Evolutionary conservation across 2,888 invertebrate species (phyloP), one percentile per base, ranked within the genome.

Genomic region (Phortica okadai): DNA sequence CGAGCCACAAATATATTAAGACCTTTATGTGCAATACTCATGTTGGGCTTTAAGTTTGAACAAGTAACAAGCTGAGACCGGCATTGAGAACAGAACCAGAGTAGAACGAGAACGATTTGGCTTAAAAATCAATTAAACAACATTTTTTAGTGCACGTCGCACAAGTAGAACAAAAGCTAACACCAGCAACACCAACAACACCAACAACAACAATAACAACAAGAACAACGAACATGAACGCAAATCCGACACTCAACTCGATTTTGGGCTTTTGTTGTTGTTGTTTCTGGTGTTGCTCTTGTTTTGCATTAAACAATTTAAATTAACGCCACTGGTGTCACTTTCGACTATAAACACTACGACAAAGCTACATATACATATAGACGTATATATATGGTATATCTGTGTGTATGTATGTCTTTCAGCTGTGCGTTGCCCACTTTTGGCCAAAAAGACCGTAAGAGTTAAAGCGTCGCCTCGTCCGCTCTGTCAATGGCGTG

Each of bases 271-370:
- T 33, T 77, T 79, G 77, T 75, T 81, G 74, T 44, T 77, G 66
- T 33, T 77, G 66, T 74, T 81, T 69, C 72, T 82, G 82, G 74
- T 76, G 78, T 59, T 58, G 42, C n/a, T 44, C 8, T 58, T 59
- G 73, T 73, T 58, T 14, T 8, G 54, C 86, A 85, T 87, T 88
- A 82, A 87, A 87, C 86, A 89, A 89, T 89, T 89, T 87, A 89
- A 89, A 89, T 89, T 89, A 89, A 89, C 90, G 89, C 90, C 89
- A 85, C 82, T 87, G 88, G 90, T 88, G 90, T 89, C 89, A 88
- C 88, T 88, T 87, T 87, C 82, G 83, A 81, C 88, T 85, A 82
- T 84, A 83, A 84, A 86, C 86, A 85, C 84, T 87, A 80, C 86
- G 86, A 82, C 83, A 82, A 82, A 86, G 82, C 84, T 82, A 86